Percentiles rank a stretch among this genome's conserved stretches.
Conservation (phyloP, 2,797 vertebrate species). For the Botia kubotai region DNA sequence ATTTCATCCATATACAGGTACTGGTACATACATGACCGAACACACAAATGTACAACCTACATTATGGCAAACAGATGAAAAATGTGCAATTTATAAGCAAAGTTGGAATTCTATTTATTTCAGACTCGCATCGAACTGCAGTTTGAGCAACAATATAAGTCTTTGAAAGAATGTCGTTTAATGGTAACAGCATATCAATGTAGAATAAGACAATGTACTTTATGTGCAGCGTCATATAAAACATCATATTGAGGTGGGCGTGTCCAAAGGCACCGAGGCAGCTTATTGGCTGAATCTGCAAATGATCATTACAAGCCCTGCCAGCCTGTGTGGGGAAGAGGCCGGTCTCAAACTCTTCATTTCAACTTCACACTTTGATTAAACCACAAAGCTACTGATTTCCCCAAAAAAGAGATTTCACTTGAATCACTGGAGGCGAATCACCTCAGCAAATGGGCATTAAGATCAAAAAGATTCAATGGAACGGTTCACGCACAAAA, state of each 20-base stretch:
- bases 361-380: neutral
- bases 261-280: conserved; percentile 42
- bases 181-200: neutral
- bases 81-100: conserved; percentile 30
- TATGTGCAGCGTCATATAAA: conserved; percentile 1
- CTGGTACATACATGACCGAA: conserved; percentile 11
- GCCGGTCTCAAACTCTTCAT: neutral
- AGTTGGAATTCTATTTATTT: conserved; percentile 10
- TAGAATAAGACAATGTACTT: neutral
- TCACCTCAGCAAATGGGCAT: conserved; percentile 5
- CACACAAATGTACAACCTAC: conserved; percentile 18
- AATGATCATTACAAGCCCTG: neutral
- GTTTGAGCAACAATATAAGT: conserved; percentile 1
- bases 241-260: conserved; percentile 8
- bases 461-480: neutral
- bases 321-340: neutral
- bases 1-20: conserved; percentile 23
- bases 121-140: neutral
- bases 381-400: neutral
- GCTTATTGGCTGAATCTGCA: conserved; percentile 8
- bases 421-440: neutral
- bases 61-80: neutral
- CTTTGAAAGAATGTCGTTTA: neutral
- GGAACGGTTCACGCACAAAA: too few species aligned
- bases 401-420: neutral